These are phyloP conservation scores for Pegoplata infirma DNA, from an alignment of 2,888 invertebrate species.

Conservation along the genomic window DNA sequence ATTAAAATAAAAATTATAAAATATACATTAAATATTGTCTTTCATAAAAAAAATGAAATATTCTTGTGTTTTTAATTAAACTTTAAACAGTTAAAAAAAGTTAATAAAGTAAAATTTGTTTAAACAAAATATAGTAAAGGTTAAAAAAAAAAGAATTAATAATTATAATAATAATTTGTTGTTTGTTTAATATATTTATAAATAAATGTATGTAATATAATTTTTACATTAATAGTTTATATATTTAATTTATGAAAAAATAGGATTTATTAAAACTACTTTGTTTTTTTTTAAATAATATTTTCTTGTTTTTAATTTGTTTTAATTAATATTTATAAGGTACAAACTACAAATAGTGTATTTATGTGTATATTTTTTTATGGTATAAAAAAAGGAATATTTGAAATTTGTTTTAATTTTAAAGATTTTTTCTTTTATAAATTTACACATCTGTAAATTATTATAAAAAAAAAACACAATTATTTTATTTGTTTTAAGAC, in stretches of 20 bases:
- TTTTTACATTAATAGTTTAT: background rate
- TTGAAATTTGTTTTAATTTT: constrained; percentile 17
- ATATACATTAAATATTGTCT: constrained; percentile 54
- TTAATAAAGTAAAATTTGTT: background rate
- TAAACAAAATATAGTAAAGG: too few relatives aligned
- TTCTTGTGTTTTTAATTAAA: background rate
- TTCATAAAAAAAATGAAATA: constrained; percentile 41
- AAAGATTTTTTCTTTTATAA: background rate
- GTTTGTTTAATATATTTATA: background rate
- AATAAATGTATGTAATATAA: too few relatives aligned
- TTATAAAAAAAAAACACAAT: constrained; percentile 20
- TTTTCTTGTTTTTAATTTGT: constrained; percentile 12
- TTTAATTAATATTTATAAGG: constrained; percentile 41
- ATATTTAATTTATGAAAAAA: constrained; percentile 40
- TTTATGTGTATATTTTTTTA: constrained; percentile 15
- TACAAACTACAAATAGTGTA: constrained; percentile 61
- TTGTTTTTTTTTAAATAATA: constrained; percentile 11
- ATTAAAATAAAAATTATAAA: constrained; percentile 31
- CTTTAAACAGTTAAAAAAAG: background rate
- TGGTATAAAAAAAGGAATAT: constrained; percentile 38
- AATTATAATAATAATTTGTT: constrained; percentile 13
- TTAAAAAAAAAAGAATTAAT: background rate
- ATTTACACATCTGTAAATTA: background rate
- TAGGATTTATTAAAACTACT: constrained; percentile 59
- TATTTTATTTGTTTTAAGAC: constrained; percentile 1